Conservation (phyloP, 2,888 invertebrate genomes). For the Dryobotodes eremita region DNA sequence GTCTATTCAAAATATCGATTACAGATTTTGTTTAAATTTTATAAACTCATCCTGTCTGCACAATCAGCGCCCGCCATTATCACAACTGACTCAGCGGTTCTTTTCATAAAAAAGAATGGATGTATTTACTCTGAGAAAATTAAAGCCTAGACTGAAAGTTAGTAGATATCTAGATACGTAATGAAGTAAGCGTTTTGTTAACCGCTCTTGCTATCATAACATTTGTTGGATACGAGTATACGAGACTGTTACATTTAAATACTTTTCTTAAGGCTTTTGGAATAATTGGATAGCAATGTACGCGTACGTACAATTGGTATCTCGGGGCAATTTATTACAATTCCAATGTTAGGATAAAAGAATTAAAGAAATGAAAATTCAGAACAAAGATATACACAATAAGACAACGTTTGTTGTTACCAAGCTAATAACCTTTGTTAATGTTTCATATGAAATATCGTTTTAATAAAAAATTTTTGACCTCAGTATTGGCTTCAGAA, state of each 20-base stretch:
- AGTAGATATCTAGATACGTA: slow-evolving; percentile 26
- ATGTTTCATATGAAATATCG: neutral
- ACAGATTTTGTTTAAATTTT: slow-evolving; percentile 62
- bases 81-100: slow-evolving; percentile 48
- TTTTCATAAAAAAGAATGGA: slow-evolving; percentile 56
- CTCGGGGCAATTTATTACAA: slow-evolving; percentile 43
- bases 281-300: slow-evolving; percentile 54
- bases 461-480: neutral
- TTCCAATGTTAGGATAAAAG: slow-evolving; percentile 25
- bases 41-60: slow-evolving; percentile 54
- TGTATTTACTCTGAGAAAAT: slow-evolving; percentile 54
- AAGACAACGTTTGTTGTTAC: slow-evolving; percentile 16
- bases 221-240: slow-evolving; percentile 38
- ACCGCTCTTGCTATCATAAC: slow-evolving; percentile 48
- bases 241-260: slow-evolving; percentile 45
- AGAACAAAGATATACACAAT: slow-evolving; percentile 3
- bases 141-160: slow-evolving; percentile 45
- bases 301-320: slow-evolving; percentile 32
- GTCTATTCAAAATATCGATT: slow-evolving; percentile 58
- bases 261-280: slow-evolving; percentile 47
- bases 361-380: slow-evolving; percentile 28
- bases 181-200: slow-evolving; percentile 41
- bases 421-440: neutral
- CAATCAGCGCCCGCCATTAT: slow-evolving; percentile 48
- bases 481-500: too few relatives aligned